These are phyloP conservation scores for Benthosema pterotum DNA, from an alignment of 2,797 vertebrate species.

Conservation along the genomic window DNA sequence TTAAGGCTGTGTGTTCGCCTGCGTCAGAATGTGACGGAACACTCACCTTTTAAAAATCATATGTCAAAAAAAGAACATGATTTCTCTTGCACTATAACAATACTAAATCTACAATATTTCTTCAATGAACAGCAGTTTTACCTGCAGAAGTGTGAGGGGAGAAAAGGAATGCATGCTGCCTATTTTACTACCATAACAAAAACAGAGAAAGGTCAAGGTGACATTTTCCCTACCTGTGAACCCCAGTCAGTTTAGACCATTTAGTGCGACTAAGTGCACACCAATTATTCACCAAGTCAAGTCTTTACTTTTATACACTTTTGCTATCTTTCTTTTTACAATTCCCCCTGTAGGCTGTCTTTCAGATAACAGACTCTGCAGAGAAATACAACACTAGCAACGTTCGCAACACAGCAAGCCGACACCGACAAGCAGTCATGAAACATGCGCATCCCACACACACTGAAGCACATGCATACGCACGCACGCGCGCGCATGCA, in stretches of 20 bases:
- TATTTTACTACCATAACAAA: no score
- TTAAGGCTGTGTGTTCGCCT: no score
- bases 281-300: not conserved
- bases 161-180: no score
- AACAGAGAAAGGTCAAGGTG: no score
- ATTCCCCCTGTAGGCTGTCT: not conserved
- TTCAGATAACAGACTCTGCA: conserved; percentile 1
- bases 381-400: conserved; percentile 47
- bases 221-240: not conserved
- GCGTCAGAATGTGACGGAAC: no score
- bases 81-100: no score
- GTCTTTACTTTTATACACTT: not conserved
- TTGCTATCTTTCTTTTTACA: not conserved
- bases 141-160: conserved; percentile 15
- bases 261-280: not conserved
- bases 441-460: no score
- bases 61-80: no score
- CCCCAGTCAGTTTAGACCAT: conserved; percentile 3
- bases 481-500: not conserved
- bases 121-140: not conserved
- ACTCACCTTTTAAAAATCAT: no score
- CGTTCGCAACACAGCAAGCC: conserved; percentile 35
- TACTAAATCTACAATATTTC: no score
- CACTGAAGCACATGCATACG: not conserved
- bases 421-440: conserved; percentile 29